Evolutionary conservation across 2,888 invertebrate genomes (phyloP), one percentile per base, ranked within the genome.

Genomic region (Autographa pulchrina): DNA sequence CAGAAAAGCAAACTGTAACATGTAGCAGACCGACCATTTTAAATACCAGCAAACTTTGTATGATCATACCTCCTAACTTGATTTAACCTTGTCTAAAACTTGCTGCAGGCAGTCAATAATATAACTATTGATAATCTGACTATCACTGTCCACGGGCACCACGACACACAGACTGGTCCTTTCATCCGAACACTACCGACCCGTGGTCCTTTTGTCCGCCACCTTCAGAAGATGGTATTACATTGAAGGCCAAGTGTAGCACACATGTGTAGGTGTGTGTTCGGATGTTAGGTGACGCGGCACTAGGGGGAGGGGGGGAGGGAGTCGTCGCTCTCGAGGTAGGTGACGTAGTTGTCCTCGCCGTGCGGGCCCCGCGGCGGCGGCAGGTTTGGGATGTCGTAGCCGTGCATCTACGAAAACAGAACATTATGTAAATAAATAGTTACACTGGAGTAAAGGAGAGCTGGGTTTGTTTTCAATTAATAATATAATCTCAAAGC

Each of bases 271-370:
- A 56, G 69, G 75, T 74, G 56, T 70, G 69, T 74, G 64, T 67
- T 13, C 20, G 11, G 54, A n/a, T 48, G 65, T 73, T 94, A 94
- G 8, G 92, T 83, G 76, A 95, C 92, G 78, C 93, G 91, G 82
- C 95, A 95, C 95, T 97, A 97, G 96, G 97, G 97, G 87, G 97
- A 97, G 82, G 97, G 97, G 64, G 97, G 97, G 85, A 97, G 96
- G 90, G 97, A 97, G 90, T 97, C 97, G 96, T 99, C 99, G 93
- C 98, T 98, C 93, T 98, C 98, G 86, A 98, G 97, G 96, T 98
- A 98, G 74, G 98, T 98, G 81, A 99, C 98, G 96, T 98, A 98
- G 92, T 98, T 98, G 95, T 98, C 98, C 63, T 95, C 95, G 25
- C 97, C 98, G 93, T 98, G 98, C 0, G 97, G 97, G 38, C 96